Base-by-base conservation (phyloP, 2,888 invertebrate species). In the Drosophila yooni region DNA sequence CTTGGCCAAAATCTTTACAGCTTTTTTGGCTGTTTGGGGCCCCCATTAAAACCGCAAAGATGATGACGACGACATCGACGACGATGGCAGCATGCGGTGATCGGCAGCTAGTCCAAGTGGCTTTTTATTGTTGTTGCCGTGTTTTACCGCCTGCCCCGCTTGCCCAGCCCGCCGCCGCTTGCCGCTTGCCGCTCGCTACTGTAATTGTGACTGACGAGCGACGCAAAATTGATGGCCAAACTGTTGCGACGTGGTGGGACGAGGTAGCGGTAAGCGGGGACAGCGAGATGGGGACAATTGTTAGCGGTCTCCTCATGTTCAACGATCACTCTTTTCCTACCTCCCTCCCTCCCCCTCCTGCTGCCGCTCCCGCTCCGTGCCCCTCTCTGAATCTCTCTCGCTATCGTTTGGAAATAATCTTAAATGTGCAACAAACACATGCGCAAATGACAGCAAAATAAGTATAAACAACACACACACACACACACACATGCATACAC, bases 361-460 rank as follows among this genome's bases (percentile, higher is more conserved):
- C 36, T 7, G 6, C 2, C 34, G 31, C 7, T 31, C 11, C 33
- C 33, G 18, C 38, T 8, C 1, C 18, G 10, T 33, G 33, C 33
- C 13, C 34, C 40, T 40, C n/a, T 40, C 21, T 43, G 21, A 43
- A 43, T 31, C 59, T n/a, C 50, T 48, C 46, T 68, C 51, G 65
- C 77, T 77, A 76, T 76, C 79, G 66, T 65, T 74, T 73, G 84
- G 82, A 74, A 83, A 83, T 87, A 78, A 84, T 84, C 84, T 84
- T 69, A 72, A 82, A 82, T 75, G 66, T 62, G 68, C 58, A 66
- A 68, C 74, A 72, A 58, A 66, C 51, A 78, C 71, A 81, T 72
- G 63, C 51, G 74, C 67, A 79, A 83, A 79, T 81, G 76, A 60
- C 78, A 67, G 71, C 53, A 43, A 51, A 29, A 52, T 31, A 50